Conservation (phyloP, 2,888 invertebrate genomes). For the Theretra japonica region DNA sequence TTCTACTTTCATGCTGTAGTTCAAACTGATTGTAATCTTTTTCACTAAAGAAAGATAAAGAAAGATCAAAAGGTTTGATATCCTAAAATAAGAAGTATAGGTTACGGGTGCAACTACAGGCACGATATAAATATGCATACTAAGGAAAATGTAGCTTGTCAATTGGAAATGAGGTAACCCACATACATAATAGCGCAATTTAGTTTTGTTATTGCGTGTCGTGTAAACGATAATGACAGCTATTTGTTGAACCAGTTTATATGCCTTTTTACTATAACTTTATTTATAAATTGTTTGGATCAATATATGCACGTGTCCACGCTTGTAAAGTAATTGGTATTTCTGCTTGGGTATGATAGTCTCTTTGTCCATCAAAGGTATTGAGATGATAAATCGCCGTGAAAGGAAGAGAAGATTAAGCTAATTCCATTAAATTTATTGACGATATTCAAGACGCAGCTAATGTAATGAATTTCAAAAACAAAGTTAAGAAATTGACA, state of each 20-base stretch:
- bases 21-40: too few relatives aligned
- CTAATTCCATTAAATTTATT: not conserved
- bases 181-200: not conserved
- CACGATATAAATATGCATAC: not conserved
- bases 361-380: not conserved
- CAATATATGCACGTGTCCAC: too few relatives aligned
- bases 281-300: not conserved
- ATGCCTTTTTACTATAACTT: not conserved
- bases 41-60: too few relatives aligned
- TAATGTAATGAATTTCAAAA: not conserved
- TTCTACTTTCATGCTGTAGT: too few relatives aligned
- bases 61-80: too few relatives aligned
- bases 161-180: not conserved
- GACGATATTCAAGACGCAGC: conserved; percentile 7
- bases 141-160: not conserved
- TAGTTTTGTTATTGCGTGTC: conserved; percentile 1
- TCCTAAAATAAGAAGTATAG: not conserved
- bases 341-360: not conserved
- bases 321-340: too few relatives aligned
- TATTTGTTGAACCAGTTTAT: conserved; percentile 7
- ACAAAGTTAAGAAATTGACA: not conserved
- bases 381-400: not conserved
- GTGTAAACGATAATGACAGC: not conserved
- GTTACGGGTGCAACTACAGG: not conserved
- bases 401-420: not conserved